Base-by-base conservation (phyloP, 2,888 invertebrate genomes). In the Coenonympha arcania region DNA sequence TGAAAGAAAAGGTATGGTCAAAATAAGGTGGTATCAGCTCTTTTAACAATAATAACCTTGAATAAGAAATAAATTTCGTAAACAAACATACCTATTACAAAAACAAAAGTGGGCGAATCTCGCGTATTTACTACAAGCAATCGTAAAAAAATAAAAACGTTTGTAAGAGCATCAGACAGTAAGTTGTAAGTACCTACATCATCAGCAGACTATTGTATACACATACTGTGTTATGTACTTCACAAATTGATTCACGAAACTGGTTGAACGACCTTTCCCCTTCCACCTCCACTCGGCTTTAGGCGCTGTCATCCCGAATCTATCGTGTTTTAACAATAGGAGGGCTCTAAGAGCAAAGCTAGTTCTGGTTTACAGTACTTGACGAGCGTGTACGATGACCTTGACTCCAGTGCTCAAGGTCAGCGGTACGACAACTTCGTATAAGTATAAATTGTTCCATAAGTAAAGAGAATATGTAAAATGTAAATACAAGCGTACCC, bases 321-420 rank as follows among this genome's bases (percentile, higher is more conserved):
- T 71, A 73, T 74, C 76, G 76, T 77, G 63, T 57, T 61, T 64
- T 58, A 69, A 81, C 78, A 81, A 79, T 76, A 65, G 70, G 69
- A 75, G 71, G 71, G 69, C 68, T 69, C 71, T 73, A 65, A 56
- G 63, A 65, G 59, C 61, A 63, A 64, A 65, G 62, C 63, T 47
- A 54, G 57, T 58, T 60, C 34, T 66, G 62, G 62, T 67, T 66
- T 62, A 56, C 66, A 68, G 69, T 46, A 48, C 28, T 66, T 61
- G 54, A 64, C 66, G 67, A 68, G 64, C 68, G 61, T 61, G 65
- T 59, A 64, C 54, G 51, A 55, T 68, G 76, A 75, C 83, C 84
- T 84, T 84, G 82, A 79, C 71, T 78, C 64, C 66, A 64, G 59
- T 65, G 60, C 69, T 75, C 80, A 83, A 82, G 79, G 81, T 74